phyloP scores from a whole-genome alignment of 2,888 invertebrate genomes.

The Sycophila texana region DNA sequence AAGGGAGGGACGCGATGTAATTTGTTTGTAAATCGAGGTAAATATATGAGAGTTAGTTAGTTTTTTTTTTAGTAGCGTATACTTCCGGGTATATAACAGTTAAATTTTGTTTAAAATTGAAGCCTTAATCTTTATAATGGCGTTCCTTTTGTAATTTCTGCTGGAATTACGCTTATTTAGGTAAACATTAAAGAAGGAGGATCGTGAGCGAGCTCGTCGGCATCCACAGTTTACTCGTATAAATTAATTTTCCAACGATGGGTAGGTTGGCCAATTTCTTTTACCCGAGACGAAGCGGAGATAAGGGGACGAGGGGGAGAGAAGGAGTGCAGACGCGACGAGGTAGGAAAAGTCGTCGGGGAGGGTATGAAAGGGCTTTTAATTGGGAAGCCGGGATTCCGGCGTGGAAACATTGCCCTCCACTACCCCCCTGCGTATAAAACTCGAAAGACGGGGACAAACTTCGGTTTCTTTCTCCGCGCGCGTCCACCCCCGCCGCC shows the following conservation, averaged over 20 bases:
- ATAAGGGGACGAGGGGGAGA: slow-evolving; percentile 20
- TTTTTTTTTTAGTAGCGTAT: too few relatives aligned
- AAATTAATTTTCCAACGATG: slow-evolving; percentile 47
- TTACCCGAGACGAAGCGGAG: slow-evolving; percentile 11
- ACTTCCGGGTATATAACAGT: too few relatives aligned
- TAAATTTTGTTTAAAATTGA: too few relatives aligned
- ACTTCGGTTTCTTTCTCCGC: slow-evolving; percentile 39
- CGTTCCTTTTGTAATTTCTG: too few relatives aligned
- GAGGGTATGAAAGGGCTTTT: slow-evolving; percentile 40
- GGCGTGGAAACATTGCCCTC: slow-evolving; percentile 22
- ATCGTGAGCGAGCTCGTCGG: background rate
- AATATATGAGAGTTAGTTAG: too few relatives aligned
- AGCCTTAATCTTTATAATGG: too few relatives aligned
- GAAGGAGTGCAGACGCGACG: slow-evolving; percentile 11
- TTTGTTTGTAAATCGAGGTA: too few relatives aligned
- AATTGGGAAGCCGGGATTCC: slow-evolving; percentile 44
- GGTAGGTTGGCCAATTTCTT: slow-evolving; percentile 38
- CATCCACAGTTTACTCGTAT: slow-evolving; percentile 24
- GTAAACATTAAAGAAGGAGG: background rate
- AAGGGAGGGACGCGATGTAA: too few relatives aligned
- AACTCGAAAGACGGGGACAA: slow-evolving; percentile 28
- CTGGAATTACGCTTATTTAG: too few relatives aligned
- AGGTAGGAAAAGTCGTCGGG: slow-evolving; percentile 32
- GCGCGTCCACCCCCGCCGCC: background rate
- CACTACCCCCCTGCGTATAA: slow-evolving; percentile 13